A percentile compares a stretch with the other conserved stretches of the same genome.
phyloP scores from a whole-genome alignment of 1,140 invertebrate species.

The Bathynomus jamesi region DNA sequence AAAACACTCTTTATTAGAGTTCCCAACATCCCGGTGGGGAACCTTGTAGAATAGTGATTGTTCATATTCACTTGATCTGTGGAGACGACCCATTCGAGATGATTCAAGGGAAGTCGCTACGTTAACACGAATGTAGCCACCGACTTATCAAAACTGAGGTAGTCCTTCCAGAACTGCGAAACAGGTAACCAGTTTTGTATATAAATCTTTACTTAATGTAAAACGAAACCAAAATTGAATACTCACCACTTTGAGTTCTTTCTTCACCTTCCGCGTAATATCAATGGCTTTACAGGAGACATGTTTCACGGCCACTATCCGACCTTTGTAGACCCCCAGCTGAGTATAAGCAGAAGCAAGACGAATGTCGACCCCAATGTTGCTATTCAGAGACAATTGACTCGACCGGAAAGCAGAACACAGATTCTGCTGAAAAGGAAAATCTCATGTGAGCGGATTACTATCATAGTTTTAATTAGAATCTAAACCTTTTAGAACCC shows the following conservation, averaged over 20 bases:
- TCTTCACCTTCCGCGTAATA: constrained; percentile 83
- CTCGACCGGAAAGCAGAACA: constrained; percentile 56
- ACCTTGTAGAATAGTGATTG: too few relatives aligned
- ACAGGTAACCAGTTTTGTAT: background rate
- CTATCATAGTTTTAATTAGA: too few relatives aligned
- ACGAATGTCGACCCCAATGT: constrained; percentile 72
- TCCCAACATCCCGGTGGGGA: too few relatives aligned
- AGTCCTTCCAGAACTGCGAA: background rate
- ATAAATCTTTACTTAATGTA: too few relatives aligned
- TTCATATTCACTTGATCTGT: too few relatives aligned
- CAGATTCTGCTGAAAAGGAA: constrained; percentile 3
- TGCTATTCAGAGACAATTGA: constrained; percentile 76
- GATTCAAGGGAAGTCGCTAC: too few relatives aligned
- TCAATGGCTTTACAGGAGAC: constrained; percentile 78
- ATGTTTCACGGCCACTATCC: constrained; percentile 76
- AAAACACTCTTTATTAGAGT: too few relatives aligned
- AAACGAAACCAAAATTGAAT: too few relatives aligned
- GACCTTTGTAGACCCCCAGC: constrained; percentile 79
- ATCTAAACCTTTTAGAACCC: too few relatives aligned
- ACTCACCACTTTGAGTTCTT: constrained; percentile 69
- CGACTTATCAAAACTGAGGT: background rate
- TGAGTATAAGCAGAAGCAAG: constrained; percentile 79
- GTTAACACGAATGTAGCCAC: too few relatives aligned
- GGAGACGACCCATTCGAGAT: constrained; percentile 1
- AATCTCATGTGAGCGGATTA: too few relatives aligned